Base-by-base conservation (phyloP, 2,888 invertebrate genomes). In the Brachynemurus nebulosus region DNA sequence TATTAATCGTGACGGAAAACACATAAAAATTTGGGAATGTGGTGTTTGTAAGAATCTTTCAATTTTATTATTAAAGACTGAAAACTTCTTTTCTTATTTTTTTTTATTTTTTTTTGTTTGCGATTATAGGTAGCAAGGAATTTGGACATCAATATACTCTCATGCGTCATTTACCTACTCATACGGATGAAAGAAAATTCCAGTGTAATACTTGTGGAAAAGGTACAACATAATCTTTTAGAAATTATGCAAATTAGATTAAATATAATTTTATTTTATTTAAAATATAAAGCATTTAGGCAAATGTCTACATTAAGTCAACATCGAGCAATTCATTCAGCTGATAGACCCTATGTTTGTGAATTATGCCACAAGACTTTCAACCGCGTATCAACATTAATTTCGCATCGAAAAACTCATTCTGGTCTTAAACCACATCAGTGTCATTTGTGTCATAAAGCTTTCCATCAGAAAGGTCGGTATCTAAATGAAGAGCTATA, bases 381-480 rank as follows among this genome's bases (percentile, higher is more conserved):
- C 62, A 84, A 83, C 62, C 72, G 84, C 42, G 79, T 81, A 3
- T 84, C 83, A 8, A 83, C 84, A n/a, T 64, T 85, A 49, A 84
- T 84, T 57, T 83, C 83, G 9, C 84, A 85, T 55, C 72, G 80
- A 49, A 84, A 83, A 67, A 84, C 80, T 4, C 84, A 85, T 58
- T 79, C 78, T 8, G 75, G 78, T 38, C 69, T 76, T 49, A 85
- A 84, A 56, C 80, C 80, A 0, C 82, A 82, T 62, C 74, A 70
- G 48, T 85, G 84, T 55, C 75, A 78, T 56, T 64, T 81, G 44
- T 84, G 84, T 59, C 76, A 78, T 42, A 83, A 83, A 61, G 81
- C 81, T 51, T 85, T 85, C 60, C 84, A 84, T 61, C 84, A 85
- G 57, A 84, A 84, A 74, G 84, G 84, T 78, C 55, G 47, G 45